Percentiles rank a stretch among this genome's conserved stretches.
Evolutionary conservation across 2,888 invertebrate species (phyloP).

Genomic region (Orthonychiurus folsomi): DNA sequence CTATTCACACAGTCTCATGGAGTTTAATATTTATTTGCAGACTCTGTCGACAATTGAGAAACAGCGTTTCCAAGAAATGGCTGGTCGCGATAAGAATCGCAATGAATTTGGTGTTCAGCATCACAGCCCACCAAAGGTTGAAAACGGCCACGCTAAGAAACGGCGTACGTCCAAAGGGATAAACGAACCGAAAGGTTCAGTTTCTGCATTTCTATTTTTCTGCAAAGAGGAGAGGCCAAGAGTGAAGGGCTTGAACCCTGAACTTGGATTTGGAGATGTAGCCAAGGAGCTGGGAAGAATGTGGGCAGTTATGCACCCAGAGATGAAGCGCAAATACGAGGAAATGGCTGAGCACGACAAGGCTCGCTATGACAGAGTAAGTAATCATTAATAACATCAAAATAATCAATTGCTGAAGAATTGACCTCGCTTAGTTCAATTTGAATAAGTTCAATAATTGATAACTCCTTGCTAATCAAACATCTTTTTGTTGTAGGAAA

Average conservation of each 20-base stretch:
- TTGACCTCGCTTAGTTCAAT: too few species aligned
- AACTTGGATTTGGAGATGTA: constrained; percentile 89
- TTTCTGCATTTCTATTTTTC: constrained; percentile 99
- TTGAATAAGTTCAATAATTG: too few species aligned
- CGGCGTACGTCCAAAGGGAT: constrained; percentile 82
- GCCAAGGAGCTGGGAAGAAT: constrained; percentile 90
- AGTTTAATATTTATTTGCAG: too few species aligned
- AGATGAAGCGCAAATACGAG: constrained; percentile 80
- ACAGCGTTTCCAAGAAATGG: constrained; percentile 97
- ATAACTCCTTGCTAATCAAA: too few species aligned
- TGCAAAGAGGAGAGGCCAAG: constrained; percentile 93
- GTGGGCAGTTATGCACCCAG: constrained; percentile 82
- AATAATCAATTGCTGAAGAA: too few species aligned
- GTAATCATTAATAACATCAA: too few species aligned
- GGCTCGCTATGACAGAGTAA: constrained; percentile 72
- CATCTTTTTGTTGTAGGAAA: too few species aligned
- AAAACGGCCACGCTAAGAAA: constrained; percentile 70
- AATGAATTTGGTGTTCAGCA: constrained; percentile 93
- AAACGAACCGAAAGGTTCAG: constrained; percentile 94
- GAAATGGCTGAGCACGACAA: constrained; percentile 91
- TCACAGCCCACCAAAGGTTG: constrained; percentile 83
- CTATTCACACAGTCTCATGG: too few species aligned
- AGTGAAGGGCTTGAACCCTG: constrained; percentile 84
- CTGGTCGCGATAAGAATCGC: constrained; percentile 90
- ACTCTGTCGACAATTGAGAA: constrained; percentile 98